Evolutionary conservation across 2,888 invertebrate species (phyloP).

Genomic region (Alitta virens): DNA sequence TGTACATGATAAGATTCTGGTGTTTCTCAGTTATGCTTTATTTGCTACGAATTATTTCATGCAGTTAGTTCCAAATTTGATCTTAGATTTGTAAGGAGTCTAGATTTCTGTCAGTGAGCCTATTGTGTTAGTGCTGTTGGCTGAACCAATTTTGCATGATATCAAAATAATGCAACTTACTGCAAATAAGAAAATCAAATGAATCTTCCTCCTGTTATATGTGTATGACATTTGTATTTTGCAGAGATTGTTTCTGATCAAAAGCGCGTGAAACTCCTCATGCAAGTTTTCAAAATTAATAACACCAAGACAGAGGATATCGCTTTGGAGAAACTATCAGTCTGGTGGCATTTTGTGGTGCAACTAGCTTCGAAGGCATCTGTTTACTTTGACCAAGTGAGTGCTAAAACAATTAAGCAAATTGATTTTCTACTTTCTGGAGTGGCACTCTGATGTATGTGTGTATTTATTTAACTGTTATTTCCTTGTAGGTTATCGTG

Average conservation of each 20-base stretch:
- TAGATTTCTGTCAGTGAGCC: no score
- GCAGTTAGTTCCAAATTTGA: no score
- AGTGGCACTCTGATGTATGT: no score
- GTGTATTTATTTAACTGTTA: neutral
- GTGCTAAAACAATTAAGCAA: no score
- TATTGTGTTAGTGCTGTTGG: no score
- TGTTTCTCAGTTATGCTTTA: no score
- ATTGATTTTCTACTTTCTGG: no score
- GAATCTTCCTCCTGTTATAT: no score
- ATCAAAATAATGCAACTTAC: neutral
- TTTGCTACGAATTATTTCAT: no score
- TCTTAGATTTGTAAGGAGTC: no score
- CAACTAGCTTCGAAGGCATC: constrained; percentile 38
- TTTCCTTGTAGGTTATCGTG: neutral
- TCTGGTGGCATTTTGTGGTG: constrained; percentile 50
- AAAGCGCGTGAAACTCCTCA: constrained; percentile 47
- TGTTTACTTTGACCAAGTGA: constrained; percentile 46
- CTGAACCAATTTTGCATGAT: neutral
- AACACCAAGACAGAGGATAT: constrained; percentile 45
- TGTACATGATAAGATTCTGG: no score
- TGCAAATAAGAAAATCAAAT: neutral
- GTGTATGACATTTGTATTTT: no score
- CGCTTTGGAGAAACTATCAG: constrained; percentile 42
- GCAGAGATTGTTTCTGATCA: constrained; percentile 43
- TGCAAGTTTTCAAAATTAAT: constrained; percentile 48